Conservation (phyloP, 1,140 invertebrate genomes). For the Anoplophora glabripennis region DNA sequence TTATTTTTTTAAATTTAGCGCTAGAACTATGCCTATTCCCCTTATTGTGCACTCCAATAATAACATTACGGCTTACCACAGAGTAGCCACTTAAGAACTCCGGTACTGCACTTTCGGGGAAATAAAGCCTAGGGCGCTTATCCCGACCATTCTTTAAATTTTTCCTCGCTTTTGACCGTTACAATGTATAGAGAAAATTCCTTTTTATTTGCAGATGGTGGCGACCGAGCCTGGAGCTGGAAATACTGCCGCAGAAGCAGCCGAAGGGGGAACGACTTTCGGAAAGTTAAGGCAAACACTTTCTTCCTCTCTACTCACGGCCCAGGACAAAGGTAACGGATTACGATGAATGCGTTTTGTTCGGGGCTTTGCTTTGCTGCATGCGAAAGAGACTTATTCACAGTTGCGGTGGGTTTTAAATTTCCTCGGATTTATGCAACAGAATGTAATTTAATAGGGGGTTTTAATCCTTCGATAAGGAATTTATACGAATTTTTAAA, state of each 20-base stretch:
- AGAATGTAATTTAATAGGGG: no score
- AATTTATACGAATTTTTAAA: no score
- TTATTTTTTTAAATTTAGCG: no score
- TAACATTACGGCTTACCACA: not conserved
- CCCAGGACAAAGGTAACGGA: slow-evolving; percentile 71
- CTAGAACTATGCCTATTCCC: not conserved
- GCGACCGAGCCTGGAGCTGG: slow-evolving; percentile 64
- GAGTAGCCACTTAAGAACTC: no score
- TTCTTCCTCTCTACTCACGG: slow-evolving; percentile 74
- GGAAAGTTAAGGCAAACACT: slow-evolving; percentile 77
- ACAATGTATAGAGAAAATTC: slow-evolving; percentile 2
- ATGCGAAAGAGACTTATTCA: no score
- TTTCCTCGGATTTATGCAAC: no score
- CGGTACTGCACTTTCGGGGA: not conserved
- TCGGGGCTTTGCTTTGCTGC: no score
- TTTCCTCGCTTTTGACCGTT: not conserved
- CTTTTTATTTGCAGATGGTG: slow-evolving; percentile 63
- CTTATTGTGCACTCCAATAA: not conserved
- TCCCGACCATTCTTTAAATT: not conserved
- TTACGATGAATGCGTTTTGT: no score
- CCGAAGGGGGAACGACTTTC: slow-evolving; percentile 63
- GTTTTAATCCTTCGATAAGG: no score
- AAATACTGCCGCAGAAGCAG: slow-evolving; percentile 53
- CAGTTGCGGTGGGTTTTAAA: no score
- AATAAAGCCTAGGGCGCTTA: not conserved